These are phyloP conservation scores for Aquatica leii DNA, from an alignment of 2,888 invertebrate species.

Conservation along the genomic window DNA sequence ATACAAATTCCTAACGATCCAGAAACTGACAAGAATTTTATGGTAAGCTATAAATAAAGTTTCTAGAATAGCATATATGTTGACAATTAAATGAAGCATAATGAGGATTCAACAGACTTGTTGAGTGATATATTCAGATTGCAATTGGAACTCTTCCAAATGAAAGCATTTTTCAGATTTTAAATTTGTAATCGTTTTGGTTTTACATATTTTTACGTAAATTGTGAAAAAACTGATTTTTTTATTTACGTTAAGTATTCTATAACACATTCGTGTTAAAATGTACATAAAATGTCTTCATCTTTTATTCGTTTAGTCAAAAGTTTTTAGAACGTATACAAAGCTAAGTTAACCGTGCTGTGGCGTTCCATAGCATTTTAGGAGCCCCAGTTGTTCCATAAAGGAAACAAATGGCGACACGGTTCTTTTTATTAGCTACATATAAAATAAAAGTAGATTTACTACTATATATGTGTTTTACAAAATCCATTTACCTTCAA, in stretches of 20 bases:
- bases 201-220: neutral
- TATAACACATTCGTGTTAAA: too few relatives aligned
- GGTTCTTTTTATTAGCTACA: constrained; percentile 31
- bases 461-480: constrained; percentile 5
- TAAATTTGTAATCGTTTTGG: constrained; percentile 7
- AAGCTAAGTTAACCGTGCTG: constrained; percentile 28
- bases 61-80: constrained; percentile 23
- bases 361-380: constrained; percentile 28
- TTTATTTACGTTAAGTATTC: too few relatives aligned
- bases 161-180: constrained; percentile 17
- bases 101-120: constrained; percentile 26
- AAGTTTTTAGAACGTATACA: constrained; percentile 32
- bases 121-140: constrained; percentile 32
- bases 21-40: constrained; percentile 21
- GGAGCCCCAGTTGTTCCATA: constrained; percentile 34
- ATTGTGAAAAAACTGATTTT: too few relatives aligned
- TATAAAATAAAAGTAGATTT: constrained; percentile 21
- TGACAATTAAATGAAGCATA: constrained; percentile 30
- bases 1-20: constrained; percentile 6
- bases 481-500: neutral
- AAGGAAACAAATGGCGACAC: constrained; percentile 33
- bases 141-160: constrained; percentile 31
- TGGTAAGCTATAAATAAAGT: constrained; percentile 20
- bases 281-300: constrained; percentile 1
- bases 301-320: constrained; percentile 30